Base-by-base conservation (phyloP, 2,797 vertebrate species). In the Gadopsis bispinosus region DNA sequence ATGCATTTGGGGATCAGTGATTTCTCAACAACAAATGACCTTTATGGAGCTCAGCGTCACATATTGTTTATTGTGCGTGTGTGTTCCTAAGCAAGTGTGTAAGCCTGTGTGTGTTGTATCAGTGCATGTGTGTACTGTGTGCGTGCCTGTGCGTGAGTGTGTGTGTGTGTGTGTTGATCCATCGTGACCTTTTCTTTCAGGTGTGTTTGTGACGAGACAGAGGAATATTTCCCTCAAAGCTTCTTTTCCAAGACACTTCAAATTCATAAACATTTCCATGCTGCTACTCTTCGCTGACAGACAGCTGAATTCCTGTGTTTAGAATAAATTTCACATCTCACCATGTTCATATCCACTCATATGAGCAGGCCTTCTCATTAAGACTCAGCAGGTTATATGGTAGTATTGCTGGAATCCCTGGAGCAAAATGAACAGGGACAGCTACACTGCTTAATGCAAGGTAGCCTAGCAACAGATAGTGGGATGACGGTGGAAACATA, bases 401-500 rank as follows among this genome's bases (percentile, higher is more conserved):
- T 91, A 93, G 93, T 93, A 91, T 94, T 94, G 93, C 91, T 88
- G 93, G 94, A 95, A 93, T 95, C 95, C 94, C 94, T 91, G 90
- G 93, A 95, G 95, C 92, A 91, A 95, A 95, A 96, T 95, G 94
- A 95, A 94, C 93, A 94, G 93, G 93, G 95, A 95, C 95, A 95
- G 94, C 93, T 93, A 95, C 95, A 94, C 94, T 93, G 92, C 94
- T 95, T 95, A 95, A 95, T 95, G 94, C 94, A 95, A 95, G 93
- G 95, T 96, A 96, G 94, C 95, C 95, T 96, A 96, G 95, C 95
- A 96, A 96, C 95, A 95, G 95, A 95, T 94, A 96, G 93, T 92
- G 85, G 92, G 89, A 94, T 91, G 93, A 93, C 81, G 91, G 93
- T 93, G 93, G 92, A 93, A 95, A 95, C 94, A 95, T 94, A 95